Conservation (phyloP, 2,113 vertebrate genomes). For the Quiscalus mexicanus region DNA sequence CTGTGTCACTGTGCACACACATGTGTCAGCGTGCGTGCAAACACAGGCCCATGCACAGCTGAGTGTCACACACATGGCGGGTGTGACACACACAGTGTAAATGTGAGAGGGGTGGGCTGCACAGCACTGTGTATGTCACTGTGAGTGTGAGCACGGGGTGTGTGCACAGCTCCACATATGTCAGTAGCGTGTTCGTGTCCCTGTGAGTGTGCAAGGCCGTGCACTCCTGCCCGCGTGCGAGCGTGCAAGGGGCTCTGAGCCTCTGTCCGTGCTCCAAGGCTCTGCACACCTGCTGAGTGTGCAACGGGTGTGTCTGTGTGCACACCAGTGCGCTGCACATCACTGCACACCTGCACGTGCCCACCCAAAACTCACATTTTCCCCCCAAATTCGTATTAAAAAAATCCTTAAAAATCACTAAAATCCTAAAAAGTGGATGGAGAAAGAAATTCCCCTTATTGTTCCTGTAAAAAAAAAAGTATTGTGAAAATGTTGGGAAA, state of each 20-base stretch:
- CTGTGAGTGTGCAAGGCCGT: not conserved
- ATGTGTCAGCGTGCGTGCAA: no score
- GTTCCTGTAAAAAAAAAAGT: not conserved
- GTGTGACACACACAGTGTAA: no score
- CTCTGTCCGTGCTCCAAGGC: accelerated
- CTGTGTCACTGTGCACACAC: no score
- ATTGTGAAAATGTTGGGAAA: not conserved
- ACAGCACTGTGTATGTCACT: not conserved
- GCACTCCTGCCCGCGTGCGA: not conserved
- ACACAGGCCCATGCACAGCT: no score
- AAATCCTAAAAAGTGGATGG: not conserved
- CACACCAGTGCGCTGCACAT: not conserved
- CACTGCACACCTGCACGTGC: not conserved
- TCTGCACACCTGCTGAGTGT: not conserved
- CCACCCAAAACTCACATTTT: not conserved
- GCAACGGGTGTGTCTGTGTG: no score
- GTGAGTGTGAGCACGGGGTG: no score
- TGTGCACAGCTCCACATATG: no score
- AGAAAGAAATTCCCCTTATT: no score
- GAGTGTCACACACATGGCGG: accelerated
- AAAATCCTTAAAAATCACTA: not conserved
- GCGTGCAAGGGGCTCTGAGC: not conserved
- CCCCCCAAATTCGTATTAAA: accelerated
- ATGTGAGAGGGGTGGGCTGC: no score
- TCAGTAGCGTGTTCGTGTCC: no score